phyloP scores from a whole-genome alignment of 2,888 invertebrate species.

The Blomia tropicalis region DNA sequence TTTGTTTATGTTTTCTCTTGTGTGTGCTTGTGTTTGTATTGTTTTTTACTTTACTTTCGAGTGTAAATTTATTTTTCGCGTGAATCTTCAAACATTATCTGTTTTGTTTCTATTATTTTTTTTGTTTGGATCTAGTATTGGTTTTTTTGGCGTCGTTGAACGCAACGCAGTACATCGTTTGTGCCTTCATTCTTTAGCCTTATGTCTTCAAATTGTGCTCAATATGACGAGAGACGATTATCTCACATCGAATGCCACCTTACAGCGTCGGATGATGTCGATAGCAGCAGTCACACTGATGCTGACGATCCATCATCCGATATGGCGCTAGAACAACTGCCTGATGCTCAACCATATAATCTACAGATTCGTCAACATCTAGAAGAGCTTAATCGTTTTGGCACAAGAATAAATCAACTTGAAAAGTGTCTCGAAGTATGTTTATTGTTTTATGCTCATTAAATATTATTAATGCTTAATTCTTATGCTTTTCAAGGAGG shows the following conservation, averaged over 20 bases:
- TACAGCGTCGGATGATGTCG: background rate
- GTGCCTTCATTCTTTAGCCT: background rate
- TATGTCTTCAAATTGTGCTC: background rate
- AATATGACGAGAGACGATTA: background rate
- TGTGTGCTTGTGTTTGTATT: background rate
- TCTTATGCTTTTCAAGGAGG: conserved; percentile 1
- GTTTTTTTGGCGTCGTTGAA: too few species aligned
- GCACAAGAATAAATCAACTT: conserved; percentile 23
- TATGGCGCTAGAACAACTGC: conserved; percentile 1
- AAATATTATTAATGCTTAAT: conserved; percentile 10
- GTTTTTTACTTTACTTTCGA: background rate
- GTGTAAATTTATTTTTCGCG: background rate
- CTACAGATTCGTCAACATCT: conserved; percentile 24
- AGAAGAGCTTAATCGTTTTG: conserved; percentile 25
- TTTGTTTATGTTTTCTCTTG: background rate
- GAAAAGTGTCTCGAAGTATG: conserved; percentile 24
- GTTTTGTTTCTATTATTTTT: too few species aligned
- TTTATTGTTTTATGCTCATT: conserved; percentile 1
- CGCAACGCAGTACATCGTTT: too few species aligned
- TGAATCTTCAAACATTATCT: background rate
- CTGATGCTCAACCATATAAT: conserved; percentile 13
- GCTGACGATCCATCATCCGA: background rate
- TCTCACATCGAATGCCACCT: background rate
- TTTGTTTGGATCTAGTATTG: too few species aligned
- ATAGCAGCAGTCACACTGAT: background rate